These are phyloP conservation scores for Leucania comma DNA, from an alignment of 2,888 invertebrate genomes.

Conservation along the genomic window DNA sequence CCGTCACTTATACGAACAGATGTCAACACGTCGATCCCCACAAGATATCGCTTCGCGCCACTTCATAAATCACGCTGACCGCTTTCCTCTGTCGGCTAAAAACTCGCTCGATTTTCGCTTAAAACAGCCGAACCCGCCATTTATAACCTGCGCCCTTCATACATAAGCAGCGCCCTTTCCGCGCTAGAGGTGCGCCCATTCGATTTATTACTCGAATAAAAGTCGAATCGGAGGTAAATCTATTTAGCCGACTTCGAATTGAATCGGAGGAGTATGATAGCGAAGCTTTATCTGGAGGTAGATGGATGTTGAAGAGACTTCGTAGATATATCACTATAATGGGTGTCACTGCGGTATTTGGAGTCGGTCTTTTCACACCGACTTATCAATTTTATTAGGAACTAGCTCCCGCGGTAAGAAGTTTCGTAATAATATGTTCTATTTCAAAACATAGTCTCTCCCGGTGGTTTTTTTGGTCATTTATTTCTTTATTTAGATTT, in stretches of 20 bases:
- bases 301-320: slow-evolving; percentile 25
- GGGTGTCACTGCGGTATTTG: neutral
- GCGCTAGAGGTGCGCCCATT: slow-evolving; percentile 53
- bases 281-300: slow-evolving; percentile 25
- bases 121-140: slow-evolving; percentile 63
- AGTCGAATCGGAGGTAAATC: slow-evolving; percentile 57
- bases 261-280: slow-evolving; percentile 43
- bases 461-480: no score
- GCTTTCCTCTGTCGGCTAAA: slow-evolving; percentile 56
- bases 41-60: slow-evolving; percentile 53
- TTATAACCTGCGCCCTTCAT: slow-evolving; percentile 68
- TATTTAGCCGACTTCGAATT: slow-evolving; percentile 55
- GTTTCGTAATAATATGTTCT: no score
- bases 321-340: slow-evolving; percentile 7
- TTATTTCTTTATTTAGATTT: no score
- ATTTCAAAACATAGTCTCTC: no score
- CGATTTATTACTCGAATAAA: slow-evolving; percentile 60
- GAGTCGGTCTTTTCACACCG: neutral
- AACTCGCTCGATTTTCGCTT: slow-evolving; percentile 62
- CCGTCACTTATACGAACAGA: slow-evolving; percentile 38
- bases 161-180: slow-evolving; percentile 69
- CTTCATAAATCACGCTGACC: slow-evolving; percentile 62
- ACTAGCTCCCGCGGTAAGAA: no score
- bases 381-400: neutral
- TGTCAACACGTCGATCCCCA: slow-evolving; percentile 56